Conservation (phyloP, 2,888 invertebrate species). For the Globia sparganii region DNA sequence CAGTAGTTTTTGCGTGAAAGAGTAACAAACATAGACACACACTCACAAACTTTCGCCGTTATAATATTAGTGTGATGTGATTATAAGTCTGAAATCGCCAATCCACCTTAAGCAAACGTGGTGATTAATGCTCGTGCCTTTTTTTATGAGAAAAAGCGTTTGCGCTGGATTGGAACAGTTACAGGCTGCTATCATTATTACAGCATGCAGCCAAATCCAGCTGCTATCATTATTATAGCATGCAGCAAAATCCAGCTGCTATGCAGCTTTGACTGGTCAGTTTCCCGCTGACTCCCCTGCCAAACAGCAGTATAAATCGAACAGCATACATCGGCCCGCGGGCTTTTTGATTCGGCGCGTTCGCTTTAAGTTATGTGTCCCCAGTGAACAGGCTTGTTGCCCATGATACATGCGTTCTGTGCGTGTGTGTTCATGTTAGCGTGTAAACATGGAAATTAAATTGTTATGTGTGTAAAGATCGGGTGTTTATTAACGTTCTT, state of each 20-base stretch:
- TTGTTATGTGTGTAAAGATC: slow-evolving; percentile 48
- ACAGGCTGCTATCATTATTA: not conserved
- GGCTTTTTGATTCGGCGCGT: slow-evolving; percentile 84
- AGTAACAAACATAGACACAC: too few species aligned
- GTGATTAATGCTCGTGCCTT: not conserved
- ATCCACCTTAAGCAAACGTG: too few species aligned
- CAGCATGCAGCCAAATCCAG: not conserved
- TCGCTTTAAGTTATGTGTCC: slow-evolving; percentile 87
- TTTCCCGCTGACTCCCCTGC: slow-evolving; percentile 47
- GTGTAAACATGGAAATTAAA: slow-evolving; percentile 59
- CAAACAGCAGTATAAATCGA: slow-evolving; percentile 79
- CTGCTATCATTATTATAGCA: not conserved
- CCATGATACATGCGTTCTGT: slow-evolving; percentile 68
- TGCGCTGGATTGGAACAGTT: not conserved
- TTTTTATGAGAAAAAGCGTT: not conserved
- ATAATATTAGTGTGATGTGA: too few species aligned
- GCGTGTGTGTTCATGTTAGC: slow-evolving; percentile 33
- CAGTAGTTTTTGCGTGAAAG: too few species aligned
- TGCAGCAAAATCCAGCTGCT: not conserved
- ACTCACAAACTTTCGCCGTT: too few species aligned
- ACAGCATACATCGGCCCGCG: slow-evolving; percentile 76
- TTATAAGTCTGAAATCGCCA: too few species aligned
- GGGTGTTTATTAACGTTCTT: slow-evolving; percentile 17
- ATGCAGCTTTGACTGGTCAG: not conserved
- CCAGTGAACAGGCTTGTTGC: slow-evolving; percentile 75